phyloP scores from a whole-genome alignment of 2,797 vertebrate genomes.

The Adelosebastes latens region DNA sequence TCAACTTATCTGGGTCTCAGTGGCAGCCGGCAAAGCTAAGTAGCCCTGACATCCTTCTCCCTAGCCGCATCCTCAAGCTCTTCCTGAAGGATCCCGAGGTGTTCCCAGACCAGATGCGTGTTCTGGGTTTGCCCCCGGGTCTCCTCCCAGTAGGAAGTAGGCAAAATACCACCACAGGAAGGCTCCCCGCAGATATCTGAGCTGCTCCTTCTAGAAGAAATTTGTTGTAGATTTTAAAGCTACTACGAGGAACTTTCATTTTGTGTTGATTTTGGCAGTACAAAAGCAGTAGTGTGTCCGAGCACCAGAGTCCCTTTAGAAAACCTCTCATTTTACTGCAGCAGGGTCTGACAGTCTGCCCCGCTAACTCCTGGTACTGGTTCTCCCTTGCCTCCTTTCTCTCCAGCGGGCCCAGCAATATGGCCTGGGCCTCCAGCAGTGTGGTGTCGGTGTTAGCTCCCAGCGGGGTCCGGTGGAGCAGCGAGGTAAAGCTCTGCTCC shows the following conservation, averaged over 20 bases:
- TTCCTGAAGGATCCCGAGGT: slow-evolving; percentile 5
- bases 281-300: no score
- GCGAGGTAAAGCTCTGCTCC: no score
- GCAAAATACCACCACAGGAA: slow-evolving; percentile 8
- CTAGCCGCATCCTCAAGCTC: not conserved
- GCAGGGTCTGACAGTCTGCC: no score
- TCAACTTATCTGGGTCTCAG: not conserved
- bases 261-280: no score
- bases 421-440: no score
- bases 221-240: not conserved
- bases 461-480: no score
- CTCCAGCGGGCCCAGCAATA: no score
- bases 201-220: not conserved
- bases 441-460: no score
- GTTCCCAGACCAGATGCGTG: slow-evolving; percentile 20
- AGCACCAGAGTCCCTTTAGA: no score
- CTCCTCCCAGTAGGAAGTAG: slow-evolving; percentile 12
- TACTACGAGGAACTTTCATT: not conserved
- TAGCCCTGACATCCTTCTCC: not conserved
- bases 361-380: no score
- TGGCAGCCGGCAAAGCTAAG: not conserved
- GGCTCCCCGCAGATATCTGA: not conserved
- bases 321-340: no score
- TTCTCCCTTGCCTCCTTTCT: no score
- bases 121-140: slow-evolving; percentile 1